A percentile compares a stretch with the other conserved stretches of the same genome.
Conservation (phyloP, 64 coral and sea anemone species). For the Montipora capricornis region DNA sequence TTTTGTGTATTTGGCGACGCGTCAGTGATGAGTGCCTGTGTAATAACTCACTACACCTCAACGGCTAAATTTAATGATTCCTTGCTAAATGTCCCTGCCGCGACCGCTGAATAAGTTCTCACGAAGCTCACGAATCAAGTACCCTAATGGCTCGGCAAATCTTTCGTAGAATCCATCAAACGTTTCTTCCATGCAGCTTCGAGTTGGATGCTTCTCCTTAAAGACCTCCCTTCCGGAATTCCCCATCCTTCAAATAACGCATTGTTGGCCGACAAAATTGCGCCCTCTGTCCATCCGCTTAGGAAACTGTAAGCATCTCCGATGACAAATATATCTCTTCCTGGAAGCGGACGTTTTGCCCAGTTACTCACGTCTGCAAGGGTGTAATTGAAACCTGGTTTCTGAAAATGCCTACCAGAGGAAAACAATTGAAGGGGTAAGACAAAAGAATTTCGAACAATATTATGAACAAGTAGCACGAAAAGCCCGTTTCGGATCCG, state of each 20-base stretch:
- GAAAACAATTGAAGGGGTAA: background rate
- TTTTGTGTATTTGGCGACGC: too few species aligned
- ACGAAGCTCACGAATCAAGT: background rate
- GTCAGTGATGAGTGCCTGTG: too few species aligned
- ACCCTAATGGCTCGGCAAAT: background rate
- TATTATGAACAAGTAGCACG: too few species aligned
- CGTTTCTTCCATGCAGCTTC: background rate
- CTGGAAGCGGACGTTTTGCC: constrained; percentile 80
- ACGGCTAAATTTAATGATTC: too few species aligned
- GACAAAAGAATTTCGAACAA: background rate
- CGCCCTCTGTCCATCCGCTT: constrained; percentile 82
- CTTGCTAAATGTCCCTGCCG: too few species aligned
- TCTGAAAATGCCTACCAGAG: constrained; percentile 78
- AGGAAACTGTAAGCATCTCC: constrained; percentile 74
- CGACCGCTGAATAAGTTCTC: too few species aligned
- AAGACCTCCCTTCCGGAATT: constrained; percentile 12
- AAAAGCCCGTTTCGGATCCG: too few species aligned
- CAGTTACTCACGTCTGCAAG: constrained; percentile 78
- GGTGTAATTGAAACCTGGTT: constrained; percentile 71
- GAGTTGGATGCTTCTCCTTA: background rate
- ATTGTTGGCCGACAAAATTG: constrained; percentile 62
- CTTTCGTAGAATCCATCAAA: constrained; percentile 3
- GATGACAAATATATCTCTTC: constrained; percentile 75
- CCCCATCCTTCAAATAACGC: constrained; percentile 79
- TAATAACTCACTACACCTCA: too few species aligned